A percentile compares a stretch with the other conserved stretches of the same genome.
Conservation (phyloP, 92 coral and sea anemone genomes). For the Heteractis magnifica region DNA sequence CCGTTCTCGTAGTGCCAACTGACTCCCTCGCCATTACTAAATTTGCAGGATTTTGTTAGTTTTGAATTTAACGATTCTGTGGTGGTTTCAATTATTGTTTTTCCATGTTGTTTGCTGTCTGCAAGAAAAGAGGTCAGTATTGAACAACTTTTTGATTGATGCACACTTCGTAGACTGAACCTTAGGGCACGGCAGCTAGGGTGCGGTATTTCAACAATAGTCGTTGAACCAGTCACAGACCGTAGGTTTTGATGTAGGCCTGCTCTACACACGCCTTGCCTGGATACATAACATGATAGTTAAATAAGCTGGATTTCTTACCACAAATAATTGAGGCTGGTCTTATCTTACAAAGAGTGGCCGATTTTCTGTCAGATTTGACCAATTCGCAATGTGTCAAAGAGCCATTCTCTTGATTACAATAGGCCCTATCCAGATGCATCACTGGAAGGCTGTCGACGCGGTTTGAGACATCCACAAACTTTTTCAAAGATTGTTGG, state of each 20-base stretch:
- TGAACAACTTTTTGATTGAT: too few relatives aligned
- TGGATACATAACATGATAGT: neutral
- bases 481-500: neutral
- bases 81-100: neutral
- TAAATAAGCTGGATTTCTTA: neutral
- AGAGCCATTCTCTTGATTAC: neutral
- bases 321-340: neutral
- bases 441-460: neutral
- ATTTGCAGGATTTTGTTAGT: neutral
- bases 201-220: too few relatives aligned
- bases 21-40: neutral
- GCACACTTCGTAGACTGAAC: too few relatives aligned
- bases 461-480: slow-evolving; percentile 2
- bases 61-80: neutral
- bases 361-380: neutral
- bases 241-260: too few relatives aligned
- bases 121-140: neutral
- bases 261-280: too few relatives aligned
- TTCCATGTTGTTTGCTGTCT: neutral
- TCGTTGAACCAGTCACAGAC: too few relatives aligned
- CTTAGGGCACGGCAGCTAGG: too few relatives aligned
- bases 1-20: neutral
- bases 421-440: neutral
- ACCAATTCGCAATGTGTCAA: neutral
- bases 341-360: neutral